Base-by-base conservation (phyloP, 37 sponge, comb jelly and placozoan genomes). In the Geodia barretti region DNA sequence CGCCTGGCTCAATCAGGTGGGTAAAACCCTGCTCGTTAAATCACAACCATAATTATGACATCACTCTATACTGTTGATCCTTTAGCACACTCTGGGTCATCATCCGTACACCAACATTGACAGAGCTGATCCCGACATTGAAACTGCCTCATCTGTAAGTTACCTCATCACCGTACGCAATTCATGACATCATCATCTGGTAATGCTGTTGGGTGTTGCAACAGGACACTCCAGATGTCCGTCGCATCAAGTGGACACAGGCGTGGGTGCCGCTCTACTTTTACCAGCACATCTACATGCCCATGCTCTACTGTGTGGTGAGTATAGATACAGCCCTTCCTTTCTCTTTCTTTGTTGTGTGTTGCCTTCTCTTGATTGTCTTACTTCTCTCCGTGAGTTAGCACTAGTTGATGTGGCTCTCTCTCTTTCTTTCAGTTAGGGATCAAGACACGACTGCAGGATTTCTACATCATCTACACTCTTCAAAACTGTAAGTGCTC, bases 71-170 rank as follows among this genome's bases (percentile, higher is more conserved):
- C 5, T 8, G 19, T 28, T 39, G n/a, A 35, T 66, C 25, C 70
- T 39, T 11, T 85, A 97, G 89, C 98, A 97, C 68, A 69, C 70
- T 0, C 41, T 95, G 8, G 98, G 98, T 3, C 98, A 97, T 38
- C 98, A 97, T 43, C 88, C 93, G 4, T 97, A 92, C 78, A 95
- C 98, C 36, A 97, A 97, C 73, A 84, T 97, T 65, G 96, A 95
- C 72, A 89, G 92, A 17, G 83, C 84, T 60, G 98, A 97, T 66
- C 98, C 98, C 4, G 98, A 97, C 68, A 97, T 97, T 41, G 78
- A 81, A 40, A 97, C 97, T 23, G 86, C 93, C 19, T 30, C 80
- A 43, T 24, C 71, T 20, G 92, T 91, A 54, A 83, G 88, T 37
- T 3, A 47, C 14, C 54, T 14, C 54, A 47, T 7, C 14, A 47